These are phyloP conservation scores for Tokudaia tokunoshimensis DNA, from an alignment of 2,797 vertebrate species.

Conservation along the genomic window DNA sequence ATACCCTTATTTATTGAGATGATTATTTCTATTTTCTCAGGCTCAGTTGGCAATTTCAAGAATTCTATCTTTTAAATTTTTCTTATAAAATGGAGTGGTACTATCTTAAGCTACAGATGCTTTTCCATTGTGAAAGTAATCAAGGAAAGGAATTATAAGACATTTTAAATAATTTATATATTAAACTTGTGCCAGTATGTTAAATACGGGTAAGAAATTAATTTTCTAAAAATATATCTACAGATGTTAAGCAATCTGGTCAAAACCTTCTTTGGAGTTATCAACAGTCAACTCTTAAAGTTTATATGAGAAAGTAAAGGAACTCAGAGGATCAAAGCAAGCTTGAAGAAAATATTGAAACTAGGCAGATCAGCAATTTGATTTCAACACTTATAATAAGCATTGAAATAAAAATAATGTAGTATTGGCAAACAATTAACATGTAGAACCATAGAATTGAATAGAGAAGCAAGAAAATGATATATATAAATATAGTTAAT, in stretches of 20 bases:
- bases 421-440: not conserved
- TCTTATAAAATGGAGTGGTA: not conserved
- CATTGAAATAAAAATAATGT: not conserved
- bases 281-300: not conserved
- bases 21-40: slow-evolving; percentile 11
- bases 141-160: not conserved
- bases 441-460: not conserved
- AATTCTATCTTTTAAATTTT: not conserved
- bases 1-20: not conserved
- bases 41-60: not conserved
- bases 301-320: not conserved
- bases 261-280: not conserved
- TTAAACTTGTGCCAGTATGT: not conserved
- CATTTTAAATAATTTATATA: not conserved
- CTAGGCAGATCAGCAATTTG: not conserved
- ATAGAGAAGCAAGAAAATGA: not conserved
- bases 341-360: not conserved
- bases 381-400: not conserved
- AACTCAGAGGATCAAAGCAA: not conserved
- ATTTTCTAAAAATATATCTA: not conserved
- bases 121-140: not conserved
- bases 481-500: not conserved
- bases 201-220: slow-evolving; percentile 6
- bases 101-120: not conserved
- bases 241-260: not conserved